Conservation (phyloP, 2,888 invertebrate species). For the Eupithecia vulgata region DNA sequence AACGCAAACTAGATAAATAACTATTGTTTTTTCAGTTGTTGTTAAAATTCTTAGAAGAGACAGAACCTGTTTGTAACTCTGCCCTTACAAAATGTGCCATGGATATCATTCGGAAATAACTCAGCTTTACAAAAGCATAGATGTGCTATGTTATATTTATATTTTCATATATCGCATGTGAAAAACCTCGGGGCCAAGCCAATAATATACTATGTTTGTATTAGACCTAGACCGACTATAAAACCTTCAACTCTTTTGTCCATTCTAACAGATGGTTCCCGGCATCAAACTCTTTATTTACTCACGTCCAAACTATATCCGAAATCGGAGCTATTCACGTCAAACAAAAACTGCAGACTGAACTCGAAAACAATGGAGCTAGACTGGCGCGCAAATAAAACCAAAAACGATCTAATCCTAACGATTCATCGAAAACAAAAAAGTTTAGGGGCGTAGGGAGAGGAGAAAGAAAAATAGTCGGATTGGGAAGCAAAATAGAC, state of each 20-base stretch:
- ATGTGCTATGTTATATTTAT: too few species aligned
- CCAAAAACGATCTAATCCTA: constrained; percentile 67
- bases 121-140: too few species aligned
- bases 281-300: not conserved
- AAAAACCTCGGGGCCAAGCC: not conserved
- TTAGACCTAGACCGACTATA: constrained; percentile 38
- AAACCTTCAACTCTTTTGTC: constrained; percentile 36
- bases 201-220: not conserved
- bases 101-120: not conserved
- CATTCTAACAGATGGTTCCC: constrained; percentile 8
- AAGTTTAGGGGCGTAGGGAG: constrained; percentile 34
- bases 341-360: constrained; percentile 29
- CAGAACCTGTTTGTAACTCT: too few species aligned
- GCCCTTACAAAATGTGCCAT: not conserved
- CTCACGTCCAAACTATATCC: constrained; percentile 20
- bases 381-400: constrained; percentile 51
- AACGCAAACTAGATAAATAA: not conserved
- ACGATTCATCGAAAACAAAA: constrained; percentile 63
- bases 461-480: not conserved
- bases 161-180: not conserved
- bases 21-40: not conserved
- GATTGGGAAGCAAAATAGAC: not conserved
- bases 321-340: constrained; percentile 25
- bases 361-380: constrained; percentile 41
- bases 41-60: not conserved